A percentile compares a stretch with the other conserved stretches of the same genome.
Evolutionary conservation across 1,140 invertebrate genomes (phyloP).

Genomic region (Doryteuthis pealeii): DNA sequence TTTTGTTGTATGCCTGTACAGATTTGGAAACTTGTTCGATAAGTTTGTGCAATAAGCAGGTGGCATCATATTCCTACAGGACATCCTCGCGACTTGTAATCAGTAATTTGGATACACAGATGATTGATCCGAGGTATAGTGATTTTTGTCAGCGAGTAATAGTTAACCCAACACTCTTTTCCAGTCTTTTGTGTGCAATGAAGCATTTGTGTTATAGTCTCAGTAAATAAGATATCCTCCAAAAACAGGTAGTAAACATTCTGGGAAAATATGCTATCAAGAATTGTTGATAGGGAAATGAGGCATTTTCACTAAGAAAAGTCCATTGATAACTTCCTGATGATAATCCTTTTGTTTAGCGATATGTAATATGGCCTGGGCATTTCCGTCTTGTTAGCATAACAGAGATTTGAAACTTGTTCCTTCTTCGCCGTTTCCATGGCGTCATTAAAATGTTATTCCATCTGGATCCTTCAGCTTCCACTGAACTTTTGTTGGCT

Average conservation of each 20-base stretch:
- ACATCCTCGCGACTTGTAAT: background rate
- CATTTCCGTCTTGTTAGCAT: background rate
- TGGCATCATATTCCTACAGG: slow-evolving; percentile 1
- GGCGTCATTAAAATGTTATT: background rate
- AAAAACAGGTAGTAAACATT: background rate
- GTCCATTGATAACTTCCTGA: background rate
- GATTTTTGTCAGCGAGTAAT: background rate
- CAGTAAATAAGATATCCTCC: background rate
- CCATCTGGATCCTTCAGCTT: background rate
- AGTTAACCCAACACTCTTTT: background rate
- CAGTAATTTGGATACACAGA: background rate
- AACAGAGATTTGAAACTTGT: background rate
- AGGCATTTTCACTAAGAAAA: background rate
- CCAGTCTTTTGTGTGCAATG: background rate
- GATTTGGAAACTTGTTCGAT: background rate
- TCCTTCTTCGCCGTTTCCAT: background rate
- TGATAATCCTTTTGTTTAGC: background rate
- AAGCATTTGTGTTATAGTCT: background rate
- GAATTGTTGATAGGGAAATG: background rate
- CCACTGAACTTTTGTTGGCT: background rate
- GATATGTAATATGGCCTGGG: background rate
- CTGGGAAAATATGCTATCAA: background rate
- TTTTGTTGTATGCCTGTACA: background rate
- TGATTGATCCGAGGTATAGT: background rate
- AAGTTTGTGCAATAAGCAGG: background rate